Conservation (phyloP, 2,888 invertebrate genomes). For the Achlya flavicornis region DNA sequence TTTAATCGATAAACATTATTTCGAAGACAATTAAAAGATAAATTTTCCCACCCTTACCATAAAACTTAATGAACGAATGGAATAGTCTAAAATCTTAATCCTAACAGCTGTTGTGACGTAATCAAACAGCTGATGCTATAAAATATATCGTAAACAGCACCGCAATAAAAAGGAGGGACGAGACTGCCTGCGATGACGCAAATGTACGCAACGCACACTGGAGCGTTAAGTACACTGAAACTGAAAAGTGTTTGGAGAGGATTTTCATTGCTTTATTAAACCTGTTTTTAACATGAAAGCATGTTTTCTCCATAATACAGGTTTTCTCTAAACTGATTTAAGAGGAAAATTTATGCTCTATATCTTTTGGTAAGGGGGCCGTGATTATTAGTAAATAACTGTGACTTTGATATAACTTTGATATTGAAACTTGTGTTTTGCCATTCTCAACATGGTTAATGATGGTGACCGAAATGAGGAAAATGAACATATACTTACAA, state of each 20-base stretch:
- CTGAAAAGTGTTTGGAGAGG: slow-evolving; percentile 12
- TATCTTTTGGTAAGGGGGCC: not conserved
- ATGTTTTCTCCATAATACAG: not conserved
- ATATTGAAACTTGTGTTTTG: too few species aligned
- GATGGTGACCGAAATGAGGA: too few species aligned
- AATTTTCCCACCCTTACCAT: slow-evolving; percentile 40
- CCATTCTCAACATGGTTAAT: too few species aligned
- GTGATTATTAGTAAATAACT: too few species aligned
- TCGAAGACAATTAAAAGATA: slow-evolving; percentile 22
- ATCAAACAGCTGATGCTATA: slow-evolving; percentile 75
- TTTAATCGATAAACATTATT: not conserved
- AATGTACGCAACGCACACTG: slow-evolving; percentile 32
- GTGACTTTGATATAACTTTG: too few species aligned
- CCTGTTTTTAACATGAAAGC: not conserved
- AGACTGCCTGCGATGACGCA: slow-evolving; percentile 31
- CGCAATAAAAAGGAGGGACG: slow-evolving; percentile 62
- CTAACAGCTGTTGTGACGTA: slow-evolving; percentile 61
- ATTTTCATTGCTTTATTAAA: slow-evolving; percentile 7
- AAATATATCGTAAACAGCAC: slow-evolving; percentile 66
- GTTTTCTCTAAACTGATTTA: not conserved
- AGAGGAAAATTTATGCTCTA: not conserved
- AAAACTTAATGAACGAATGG: slow-evolving; percentile 36
- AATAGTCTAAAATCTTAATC: slow-evolving; percentile 45
- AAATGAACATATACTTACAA: too few species aligned
- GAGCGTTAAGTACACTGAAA: slow-evolving; percentile 22